A percentile compares a stretch with the other conserved stretches of the same genome.
Evolutionary conservation across 2,113 vertebrate species (phyloP).

Genomic region (Cyprinodon variegatus): DNA sequence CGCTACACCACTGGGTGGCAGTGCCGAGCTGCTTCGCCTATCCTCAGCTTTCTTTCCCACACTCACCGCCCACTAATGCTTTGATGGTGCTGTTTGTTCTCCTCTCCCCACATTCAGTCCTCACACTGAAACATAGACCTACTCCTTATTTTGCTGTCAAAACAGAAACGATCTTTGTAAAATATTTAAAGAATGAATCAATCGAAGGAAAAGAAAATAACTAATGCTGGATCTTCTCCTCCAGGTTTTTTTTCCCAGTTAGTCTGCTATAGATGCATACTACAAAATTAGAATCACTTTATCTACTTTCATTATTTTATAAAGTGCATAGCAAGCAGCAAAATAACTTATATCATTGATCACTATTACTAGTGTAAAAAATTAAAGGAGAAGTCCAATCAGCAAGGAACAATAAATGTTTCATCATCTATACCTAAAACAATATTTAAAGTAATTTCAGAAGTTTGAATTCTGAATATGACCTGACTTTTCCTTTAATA

Average conservation of each 20-base stretch:
- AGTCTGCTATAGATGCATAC: not conserved
- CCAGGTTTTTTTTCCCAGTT: conserved; percentile 10
- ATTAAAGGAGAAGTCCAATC: no score
- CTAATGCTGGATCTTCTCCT: conserved; percentile 31
- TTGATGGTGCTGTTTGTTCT: conserved; percentile 65
- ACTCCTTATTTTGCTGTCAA: conserved; percentile 63
- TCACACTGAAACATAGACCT: conserved; percentile 52
- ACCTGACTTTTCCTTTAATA: no score
- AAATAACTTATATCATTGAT: no score
- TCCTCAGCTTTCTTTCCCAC: conserved; percentile 13
- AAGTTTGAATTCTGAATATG: no score
- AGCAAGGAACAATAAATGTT: no score
- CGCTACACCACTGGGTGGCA: conserved; percentile 69
- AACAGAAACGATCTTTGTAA: conserved; percentile 45
- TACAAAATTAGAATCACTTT: not conserved
- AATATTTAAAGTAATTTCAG: no score
- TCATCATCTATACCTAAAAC: no score
- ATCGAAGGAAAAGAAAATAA: conserved; percentile 10
- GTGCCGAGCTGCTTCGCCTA: conserved; percentile 48
- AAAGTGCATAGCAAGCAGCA: not conserved
- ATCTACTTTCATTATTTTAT: not conserved
- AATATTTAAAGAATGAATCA: conserved; percentile 30
- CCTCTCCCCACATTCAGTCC: conserved; percentile 51
- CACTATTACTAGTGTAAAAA: no score
- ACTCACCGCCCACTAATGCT: conserved; percentile 52